Base-by-base conservation (phyloP, 2,113 vertebrate species). In the Ciconia boyciana region DNA sequence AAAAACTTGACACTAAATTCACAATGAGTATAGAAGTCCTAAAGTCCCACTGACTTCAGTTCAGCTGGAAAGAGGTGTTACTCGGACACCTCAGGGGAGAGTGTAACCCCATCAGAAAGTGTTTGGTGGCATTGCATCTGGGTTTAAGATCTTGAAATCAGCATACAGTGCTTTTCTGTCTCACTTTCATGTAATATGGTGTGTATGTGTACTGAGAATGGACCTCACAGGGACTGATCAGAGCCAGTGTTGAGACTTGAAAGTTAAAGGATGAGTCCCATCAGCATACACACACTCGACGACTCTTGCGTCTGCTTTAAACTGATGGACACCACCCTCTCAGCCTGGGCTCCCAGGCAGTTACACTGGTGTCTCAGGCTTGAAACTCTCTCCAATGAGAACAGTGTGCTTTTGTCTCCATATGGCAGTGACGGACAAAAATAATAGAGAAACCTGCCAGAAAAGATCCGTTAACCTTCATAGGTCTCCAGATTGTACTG, bases 251-350 rank as follows among this genome's bases (percentile, higher is more conserved):
- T 7, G 31, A 24, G 49, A 43, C 41, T 1, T 6, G 31, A 16
- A 28, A 14, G 32, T 1, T 32, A 11, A 18, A 46, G 26, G 46
- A 4, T 11, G 34, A 6, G 51, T 31, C 29, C 55, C 39, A 7
- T 2, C 70, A 55, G 11, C 26, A 12, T 0, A 0, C 0, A 11
- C 25, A 17, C 8, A 1, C 25, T 28, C 1, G 0, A 2, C 19
- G 31, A 4, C 4, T 31, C 22, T 2, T 28, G 8, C n/a, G 46
- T 24, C 71, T 82, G 48, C 52, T 49, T 39, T 21, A 15, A 6
- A 3, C 17, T 16, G 16, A 12, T 0, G 8, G 24, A 15, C 43
- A 5, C 29, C 32, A 29, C 2, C 0, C 10, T 14, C 36, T 22
- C n/a, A 29, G 34, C 18, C 12, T 5, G 57, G 9, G 21, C 36